These are phyloP conservation scores for Apodemia mormo DNA, from an alignment of 2,888 invertebrate genomes.

Conservation along the genomic window DNA sequence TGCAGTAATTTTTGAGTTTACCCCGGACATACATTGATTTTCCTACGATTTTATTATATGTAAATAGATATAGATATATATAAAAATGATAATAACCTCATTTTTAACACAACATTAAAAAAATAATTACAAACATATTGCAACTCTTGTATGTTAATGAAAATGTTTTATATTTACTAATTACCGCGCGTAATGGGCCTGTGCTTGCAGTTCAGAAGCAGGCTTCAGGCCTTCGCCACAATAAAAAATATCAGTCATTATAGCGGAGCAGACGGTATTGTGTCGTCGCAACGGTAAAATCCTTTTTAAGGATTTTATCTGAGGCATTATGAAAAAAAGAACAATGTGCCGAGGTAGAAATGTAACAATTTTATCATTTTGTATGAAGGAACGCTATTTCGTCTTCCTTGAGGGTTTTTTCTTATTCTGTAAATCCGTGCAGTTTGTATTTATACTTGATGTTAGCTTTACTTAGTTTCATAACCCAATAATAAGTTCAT, in stretches of 20 bases:
- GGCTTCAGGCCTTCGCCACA: conserved; percentile 23
- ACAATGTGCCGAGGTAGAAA: conserved; percentile 9
- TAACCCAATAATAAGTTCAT: too few species aligned
- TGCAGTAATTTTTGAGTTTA: too few species aligned
- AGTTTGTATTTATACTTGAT: neutral
- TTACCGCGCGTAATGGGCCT: conserved; percentile 31
- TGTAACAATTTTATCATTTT: conserved; percentile 5
- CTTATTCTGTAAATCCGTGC: neutral
- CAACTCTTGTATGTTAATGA: conserved; percentile 4
- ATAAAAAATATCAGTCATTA: conserved; percentile 32
- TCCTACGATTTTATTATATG: too few species aligned
- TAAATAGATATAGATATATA: too few species aligned
- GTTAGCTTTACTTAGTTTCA: too few species aligned
- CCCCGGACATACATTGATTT: too few species aligned
- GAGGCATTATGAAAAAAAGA: conserved; percentile 23
- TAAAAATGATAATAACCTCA: too few species aligned
- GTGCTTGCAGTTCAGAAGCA: conserved; percentile 29
- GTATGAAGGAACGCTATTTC: neutral
- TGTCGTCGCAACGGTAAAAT: conserved; percentile 28
- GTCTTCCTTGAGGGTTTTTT: neutral
- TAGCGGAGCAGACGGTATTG: conserved; percentile 30
- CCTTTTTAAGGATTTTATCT: conserved; percentile 24
- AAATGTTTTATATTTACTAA: neutral
- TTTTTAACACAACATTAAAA: too few species aligned
- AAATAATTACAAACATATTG: too few species aligned